Percentiles rank a stretch among this genome's conserved stretches.
phyloP scores from a whole-genome alignment of 2,888 invertebrate genomes.

The Tupiocoris notatus region DNA sequence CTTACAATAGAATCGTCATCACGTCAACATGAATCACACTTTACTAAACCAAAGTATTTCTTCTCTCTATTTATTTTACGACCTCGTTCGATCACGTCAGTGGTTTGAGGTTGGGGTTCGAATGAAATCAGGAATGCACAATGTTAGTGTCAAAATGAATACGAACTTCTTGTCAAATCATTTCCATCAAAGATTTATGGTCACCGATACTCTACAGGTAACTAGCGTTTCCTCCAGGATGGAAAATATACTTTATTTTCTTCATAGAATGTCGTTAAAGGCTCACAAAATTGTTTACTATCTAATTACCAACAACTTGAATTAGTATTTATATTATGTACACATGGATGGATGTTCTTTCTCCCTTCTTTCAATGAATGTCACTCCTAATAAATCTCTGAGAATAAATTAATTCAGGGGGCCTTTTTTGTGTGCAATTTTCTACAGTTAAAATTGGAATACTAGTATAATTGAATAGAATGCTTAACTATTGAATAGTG shows the following conservation, averaged over 20 bases:
- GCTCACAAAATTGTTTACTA: slow-evolving; percentile 40
- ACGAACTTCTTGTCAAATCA: background rate
- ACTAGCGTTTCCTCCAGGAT: slow-evolving; percentile 40
- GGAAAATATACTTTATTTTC: slow-evolving; percentile 22
- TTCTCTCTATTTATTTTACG: too few relatives aligned
- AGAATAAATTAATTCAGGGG: slow-evolving; percentile 21
- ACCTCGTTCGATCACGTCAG: slow-evolving; percentile 16
- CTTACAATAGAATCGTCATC: slow-evolving; percentile 23
- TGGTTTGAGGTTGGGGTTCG: slow-evolving; percentile 7
- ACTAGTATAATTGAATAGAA: too few relatives aligned
- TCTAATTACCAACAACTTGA: slow-evolving; percentile 36
- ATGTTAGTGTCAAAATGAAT: slow-evolving; percentile 9
- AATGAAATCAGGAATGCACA: slow-evolving; percentile 26
- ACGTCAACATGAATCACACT: slow-evolving; percentile 24
- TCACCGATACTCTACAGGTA: slow-evolving; percentile 34
- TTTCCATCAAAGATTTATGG: slow-evolving; percentile 13
- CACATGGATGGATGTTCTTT: slow-evolving; percentile 40
- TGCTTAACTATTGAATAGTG: too few relatives aligned
- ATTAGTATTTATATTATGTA: slow-evolving; percentile 31
- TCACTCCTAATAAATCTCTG: slow-evolving; percentile 27
- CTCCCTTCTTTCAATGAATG: slow-evolving; percentile 21
- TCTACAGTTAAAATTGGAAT: too few relatives aligned
- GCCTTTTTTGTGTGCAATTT: background rate
- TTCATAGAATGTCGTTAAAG: slow-evolving; percentile 37
- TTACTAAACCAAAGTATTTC: too few relatives aligned